Percentiles rank a stretch among this genome's conserved stretches.
phyloP scores from a whole-genome alignment of 2,888 invertebrate genomes.

The Noctua pronuba region DNA sequence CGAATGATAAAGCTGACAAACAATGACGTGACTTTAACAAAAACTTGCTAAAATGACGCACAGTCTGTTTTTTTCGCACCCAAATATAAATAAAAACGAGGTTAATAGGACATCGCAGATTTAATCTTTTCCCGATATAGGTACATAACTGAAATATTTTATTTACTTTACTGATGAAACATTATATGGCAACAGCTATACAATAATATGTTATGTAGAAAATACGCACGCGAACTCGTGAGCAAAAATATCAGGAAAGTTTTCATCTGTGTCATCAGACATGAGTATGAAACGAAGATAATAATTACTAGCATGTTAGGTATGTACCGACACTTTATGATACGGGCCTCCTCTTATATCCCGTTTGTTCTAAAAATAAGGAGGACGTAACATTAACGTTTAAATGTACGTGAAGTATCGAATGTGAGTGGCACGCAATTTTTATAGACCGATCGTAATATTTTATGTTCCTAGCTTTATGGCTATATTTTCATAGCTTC shows the following conservation, averaged over 20 bases:
- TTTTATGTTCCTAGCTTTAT: constrained; percentile 78
- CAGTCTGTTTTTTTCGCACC: constrained; percentile 27
- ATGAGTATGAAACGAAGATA: constrained; percentile 2
- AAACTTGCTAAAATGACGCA: constrained; percentile 59
- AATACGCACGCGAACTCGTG: neutral
- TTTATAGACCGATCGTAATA: constrained; percentile 81
- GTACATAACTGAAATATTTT: constrained; percentile 18
- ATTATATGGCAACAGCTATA: neutral
- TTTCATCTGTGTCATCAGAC: constrained; percentile 18
- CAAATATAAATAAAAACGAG: constrained; percentile 43
- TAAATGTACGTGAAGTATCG: constrained; percentile 71
- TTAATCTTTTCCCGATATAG: constrained; percentile 31
- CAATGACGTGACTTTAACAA: constrained; percentile 41
- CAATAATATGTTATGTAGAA: constrained; percentile 23
- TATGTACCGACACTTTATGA: constrained; percentile 14
- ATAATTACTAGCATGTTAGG: constrained; percentile 8
- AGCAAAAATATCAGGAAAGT: neutral
- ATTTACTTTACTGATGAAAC: constrained; percentile 37
- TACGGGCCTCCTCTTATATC: constrained; percentile 24
- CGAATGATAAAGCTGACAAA: constrained; percentile 51
- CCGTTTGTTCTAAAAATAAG: constrained; percentile 66
- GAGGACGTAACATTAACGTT: constrained; percentile 67
- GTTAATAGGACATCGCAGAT: constrained; percentile 61
- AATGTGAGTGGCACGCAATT: constrained; percentile 75
- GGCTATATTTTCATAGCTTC: constrained; percentile 71